These are phyloP conservation scores for Ctenoplectra terminalis DNA, from an alignment of 1,140 invertebrate genomes.

Conservation along the genomic window DNA sequence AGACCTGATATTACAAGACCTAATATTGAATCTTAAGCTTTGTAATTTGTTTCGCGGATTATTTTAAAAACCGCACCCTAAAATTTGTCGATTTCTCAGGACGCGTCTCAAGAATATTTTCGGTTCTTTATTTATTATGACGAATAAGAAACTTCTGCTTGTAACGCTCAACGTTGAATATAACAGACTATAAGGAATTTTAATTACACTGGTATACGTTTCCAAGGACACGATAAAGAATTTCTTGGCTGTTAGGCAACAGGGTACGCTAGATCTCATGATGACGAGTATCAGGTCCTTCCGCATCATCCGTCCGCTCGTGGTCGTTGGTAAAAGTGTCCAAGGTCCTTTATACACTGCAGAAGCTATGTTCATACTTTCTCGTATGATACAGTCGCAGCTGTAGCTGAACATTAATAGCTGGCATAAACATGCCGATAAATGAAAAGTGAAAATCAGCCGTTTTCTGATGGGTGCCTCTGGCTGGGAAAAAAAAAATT, in stretches of 20 bases:
- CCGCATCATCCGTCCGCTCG: conserved; percentile 36
- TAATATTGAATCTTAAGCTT: no score
- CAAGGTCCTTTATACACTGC: conserved; percentile 27
- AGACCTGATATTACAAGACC: no score
- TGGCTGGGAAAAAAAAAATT: not conserved
- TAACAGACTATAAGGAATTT: not conserved
- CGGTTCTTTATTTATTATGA: no score
- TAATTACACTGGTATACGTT: conserved; percentile 42
- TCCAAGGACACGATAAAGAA: conserved; percentile 60
- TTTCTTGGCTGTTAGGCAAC: conserved; percentile 50
- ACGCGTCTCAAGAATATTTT: no score
- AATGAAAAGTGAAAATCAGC: conserved; percentile 37
- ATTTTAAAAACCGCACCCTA: no score
- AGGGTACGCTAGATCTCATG: conserved; percentile 52
- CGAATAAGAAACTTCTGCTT: not conserved
- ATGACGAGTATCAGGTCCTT: conserved; percentile 46
- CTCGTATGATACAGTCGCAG: conserved; percentile 44
- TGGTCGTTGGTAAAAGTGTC: not conserved
- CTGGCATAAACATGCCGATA: conserved; percentile 28
- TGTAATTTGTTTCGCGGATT: no score
- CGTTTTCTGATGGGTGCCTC: not conserved
- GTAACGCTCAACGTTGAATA: no score
- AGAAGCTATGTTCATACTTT: conserved; percentile 40
- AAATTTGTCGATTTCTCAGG: no score
- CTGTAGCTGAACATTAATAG: conserved; percentile 54